Base-by-base conservation (phyloP, 2,888 invertebrate genomes). In the Zygothrica quintamaculata region DNA sequence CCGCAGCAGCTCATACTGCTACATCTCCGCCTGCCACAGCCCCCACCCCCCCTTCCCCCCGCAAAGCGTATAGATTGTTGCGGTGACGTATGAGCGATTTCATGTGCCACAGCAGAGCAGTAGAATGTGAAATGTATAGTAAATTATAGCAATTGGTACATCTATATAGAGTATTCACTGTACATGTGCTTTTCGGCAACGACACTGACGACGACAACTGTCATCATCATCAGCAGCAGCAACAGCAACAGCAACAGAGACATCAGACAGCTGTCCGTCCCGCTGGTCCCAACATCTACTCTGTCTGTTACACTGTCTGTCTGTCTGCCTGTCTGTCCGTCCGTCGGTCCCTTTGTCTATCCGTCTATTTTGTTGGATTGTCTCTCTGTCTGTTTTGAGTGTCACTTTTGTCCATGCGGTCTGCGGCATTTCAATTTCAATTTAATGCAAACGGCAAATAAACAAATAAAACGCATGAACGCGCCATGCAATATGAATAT, bases 391-490 rank as follows among this genome's bases (percentile, higher is more conserved):
- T 6, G 9, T 34, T 4, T 42, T 51, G 57, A 58, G 57, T 72
- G 71, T 74, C 71, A 47, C 51, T 57, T 53, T 58, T 58, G 75
- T 56, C 31, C 59, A 36, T 79, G 84, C 65, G 84, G 74, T 84
- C 72, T 84, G 84, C 66, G 86, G 87, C 74, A 79, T 86, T 81
- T 80, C 81, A 77, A 81, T 81, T 84, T 86, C 81, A 84, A 86
- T 86, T 81, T 86, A 81, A 77, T 84, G 65, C 80, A 39, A 59
- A 65, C 80, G 48, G 55, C 77, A 82, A 76, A 82, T 69, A 78
- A 72, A 66, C 69, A 85, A 85, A 85, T 71, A 74, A 79, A 85
- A 81, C 68, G 81, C 74, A 51, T 69, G 60, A 74, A 69, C 53
- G 65, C 65, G 33, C 16, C 53, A 56, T 59, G 33, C 16, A 48